phyloP scores from a whole-genome alignment of 2,797 vertebrate species.

The Onychomys torridus region DNA sequence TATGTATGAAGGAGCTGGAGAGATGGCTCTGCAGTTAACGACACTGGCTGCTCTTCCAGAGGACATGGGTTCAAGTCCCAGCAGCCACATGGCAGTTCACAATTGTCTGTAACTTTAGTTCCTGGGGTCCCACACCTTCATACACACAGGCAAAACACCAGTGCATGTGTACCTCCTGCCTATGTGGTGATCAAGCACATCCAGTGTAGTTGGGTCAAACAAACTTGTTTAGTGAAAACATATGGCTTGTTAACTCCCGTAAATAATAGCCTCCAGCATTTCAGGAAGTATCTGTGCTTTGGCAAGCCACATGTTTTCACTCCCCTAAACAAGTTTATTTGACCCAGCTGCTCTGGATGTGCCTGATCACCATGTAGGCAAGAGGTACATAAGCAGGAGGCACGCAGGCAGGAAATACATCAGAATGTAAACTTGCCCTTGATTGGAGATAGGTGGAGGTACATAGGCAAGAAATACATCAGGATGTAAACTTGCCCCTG shows the following conservation, averaged over 20 bases:
- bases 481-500: no score
- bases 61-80: background rate
- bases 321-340: background rate
- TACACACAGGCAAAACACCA: background rate
- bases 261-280: background rate
- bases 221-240: background rate
- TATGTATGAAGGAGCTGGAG: background rate
- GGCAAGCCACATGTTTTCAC: background rate
- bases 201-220: background rate
- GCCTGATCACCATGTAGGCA: background rate
- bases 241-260: background rate
- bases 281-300: background rate
- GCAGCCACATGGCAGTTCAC: background rate
- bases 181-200: background rate
- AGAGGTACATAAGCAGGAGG: background rate
- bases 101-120: background rate
- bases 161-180: background rate
- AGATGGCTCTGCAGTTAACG: background rate
- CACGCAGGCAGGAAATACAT: no score
- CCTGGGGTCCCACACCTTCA: background rate
- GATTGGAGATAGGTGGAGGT: no score
- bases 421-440: no score
- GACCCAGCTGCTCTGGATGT: background rate
- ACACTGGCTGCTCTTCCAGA: background rate
- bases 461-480: no score